A percentile compares a stretch with the other conserved stretches of the same genome.
These are phyloP conservation scores for Oxyura jamaicensis DNA, from an alignment of 2,113 vertebrate genomes.

Conservation along the genomic window DNA sequence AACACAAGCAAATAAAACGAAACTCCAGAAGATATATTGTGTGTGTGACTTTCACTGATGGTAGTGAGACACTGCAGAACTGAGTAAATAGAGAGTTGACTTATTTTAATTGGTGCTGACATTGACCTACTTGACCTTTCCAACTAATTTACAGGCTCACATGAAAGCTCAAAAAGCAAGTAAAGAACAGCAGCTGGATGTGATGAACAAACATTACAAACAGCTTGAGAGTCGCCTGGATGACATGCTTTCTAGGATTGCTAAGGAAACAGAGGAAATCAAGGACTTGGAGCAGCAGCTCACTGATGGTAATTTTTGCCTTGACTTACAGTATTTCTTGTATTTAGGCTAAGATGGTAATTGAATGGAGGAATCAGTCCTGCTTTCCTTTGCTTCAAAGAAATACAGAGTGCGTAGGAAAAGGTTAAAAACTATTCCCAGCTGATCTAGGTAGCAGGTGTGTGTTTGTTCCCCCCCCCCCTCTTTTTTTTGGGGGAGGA, in stretches of 20 bases:
- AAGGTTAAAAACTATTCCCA: neutral
- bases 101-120: neutral
- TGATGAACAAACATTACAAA: constrained; percentile 83
- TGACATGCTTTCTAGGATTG: constrained; percentile 87
- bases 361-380: neutral
- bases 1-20: neutral
- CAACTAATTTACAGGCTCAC: constrained; percentile 74
- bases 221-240: constrained; percentile 87
- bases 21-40: neutral
- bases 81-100: neutral
- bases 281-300: constrained; percentile 94
- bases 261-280: constrained; percentile 92
- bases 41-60: neutral
- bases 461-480: neutral
- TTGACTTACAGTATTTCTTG: neutral
- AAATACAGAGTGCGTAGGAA: neutral
- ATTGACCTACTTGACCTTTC: neutral
- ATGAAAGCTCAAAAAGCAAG: constrained; percentile 78
- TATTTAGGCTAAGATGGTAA: rapidly evolving
- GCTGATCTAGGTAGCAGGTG: neutral
- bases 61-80: neutral
- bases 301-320: constrained; percentile 81
- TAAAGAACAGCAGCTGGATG: constrained; percentile 81
- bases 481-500: neutral
- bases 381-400: neutral